These are phyloP conservation scores for Actinostola sp. DNA, from an alignment of 92 coral and sea anemone genomes.

Conservation along the genomic window DNA sequence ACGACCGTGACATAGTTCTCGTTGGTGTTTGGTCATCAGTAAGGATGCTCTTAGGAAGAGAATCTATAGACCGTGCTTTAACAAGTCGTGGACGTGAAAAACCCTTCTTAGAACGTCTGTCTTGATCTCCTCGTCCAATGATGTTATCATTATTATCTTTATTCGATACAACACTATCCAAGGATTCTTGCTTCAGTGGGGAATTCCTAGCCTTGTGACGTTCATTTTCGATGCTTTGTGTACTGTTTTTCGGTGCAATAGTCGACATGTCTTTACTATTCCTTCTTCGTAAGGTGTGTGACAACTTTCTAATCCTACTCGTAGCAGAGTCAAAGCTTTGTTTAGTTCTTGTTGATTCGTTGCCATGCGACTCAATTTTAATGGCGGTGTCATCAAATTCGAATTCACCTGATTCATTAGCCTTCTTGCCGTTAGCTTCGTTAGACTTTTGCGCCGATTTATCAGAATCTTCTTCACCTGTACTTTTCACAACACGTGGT, in stretches of 20 bases:
- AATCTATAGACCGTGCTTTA: constrained; percentile 41
- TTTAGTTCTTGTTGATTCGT: not conserved
- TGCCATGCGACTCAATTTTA: not conserved
- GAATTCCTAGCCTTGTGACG: not conserved
- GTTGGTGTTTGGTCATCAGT: not conserved
- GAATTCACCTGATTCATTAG: no score
- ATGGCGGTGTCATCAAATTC: not conserved
- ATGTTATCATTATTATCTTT: not conserved
- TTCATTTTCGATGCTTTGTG: not conserved
- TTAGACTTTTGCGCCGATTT: no score
- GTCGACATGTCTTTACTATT: constrained; percentile 6
- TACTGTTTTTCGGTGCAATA: constrained; percentile 2
- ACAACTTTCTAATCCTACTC: not conserved
- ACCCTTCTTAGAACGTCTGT: not conserved
- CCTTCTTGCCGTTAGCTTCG: no score
- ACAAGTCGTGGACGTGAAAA: constrained; percentile 20
- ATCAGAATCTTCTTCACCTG: no score
- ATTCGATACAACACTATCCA: not conserved
- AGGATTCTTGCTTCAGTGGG: not conserved
- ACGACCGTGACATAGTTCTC: constrained; percentile 15
- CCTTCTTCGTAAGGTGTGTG: constrained; percentile 1
- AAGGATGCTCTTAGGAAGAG: constrained; percentile 10
- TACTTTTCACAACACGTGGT: not conserved
- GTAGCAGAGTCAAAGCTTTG: not conserved
- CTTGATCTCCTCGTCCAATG: not conserved